A percentile compares a stretch with the other conserved stretches of the same genome.
Conservation (phyloP, 2,797 vertebrate species). For the Caiman crocodilus region DNA sequence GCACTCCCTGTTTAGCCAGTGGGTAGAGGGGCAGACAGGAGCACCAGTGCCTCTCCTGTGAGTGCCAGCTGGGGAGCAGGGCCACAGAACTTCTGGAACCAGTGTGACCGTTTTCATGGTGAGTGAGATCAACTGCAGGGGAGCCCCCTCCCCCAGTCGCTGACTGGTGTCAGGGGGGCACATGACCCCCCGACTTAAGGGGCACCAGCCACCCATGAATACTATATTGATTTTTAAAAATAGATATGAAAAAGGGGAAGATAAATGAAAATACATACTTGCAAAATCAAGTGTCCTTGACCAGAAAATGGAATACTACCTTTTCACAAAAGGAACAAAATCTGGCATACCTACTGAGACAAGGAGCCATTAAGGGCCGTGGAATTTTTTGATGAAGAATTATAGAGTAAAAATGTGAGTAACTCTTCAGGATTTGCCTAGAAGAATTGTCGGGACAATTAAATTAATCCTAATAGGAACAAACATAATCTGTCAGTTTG, state of each 20-base stretch:
- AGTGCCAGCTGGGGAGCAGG: too few relatives aligned
- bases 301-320: neutral
- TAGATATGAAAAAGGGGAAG: neutral
- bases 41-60: too few relatives aligned
- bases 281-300: neutral
- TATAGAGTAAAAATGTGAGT: neutral
- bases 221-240: neutral
- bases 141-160: too few relatives aligned
- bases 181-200: too few relatives aligned
- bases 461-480: neutral
- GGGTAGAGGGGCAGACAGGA: too few relatives aligned
- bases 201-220: neutral
- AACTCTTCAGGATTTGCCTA: neutral
- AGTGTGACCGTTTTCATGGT: too few relatives aligned
- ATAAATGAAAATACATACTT: neutral
- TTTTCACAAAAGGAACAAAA: neutral
- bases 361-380: neutral
- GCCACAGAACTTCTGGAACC: too few relatives aligned
- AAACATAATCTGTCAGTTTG: neutral
- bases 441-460: neutral
- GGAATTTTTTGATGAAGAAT: neutral
- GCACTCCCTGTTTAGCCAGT: too few relatives aligned
- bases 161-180: too few relatives aligned
- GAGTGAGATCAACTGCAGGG: too few relatives aligned
- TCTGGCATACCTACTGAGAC: neutral